Conservation (phyloP, 2,113 vertebrate species). For the Crypturellus undulatus region DNA sequence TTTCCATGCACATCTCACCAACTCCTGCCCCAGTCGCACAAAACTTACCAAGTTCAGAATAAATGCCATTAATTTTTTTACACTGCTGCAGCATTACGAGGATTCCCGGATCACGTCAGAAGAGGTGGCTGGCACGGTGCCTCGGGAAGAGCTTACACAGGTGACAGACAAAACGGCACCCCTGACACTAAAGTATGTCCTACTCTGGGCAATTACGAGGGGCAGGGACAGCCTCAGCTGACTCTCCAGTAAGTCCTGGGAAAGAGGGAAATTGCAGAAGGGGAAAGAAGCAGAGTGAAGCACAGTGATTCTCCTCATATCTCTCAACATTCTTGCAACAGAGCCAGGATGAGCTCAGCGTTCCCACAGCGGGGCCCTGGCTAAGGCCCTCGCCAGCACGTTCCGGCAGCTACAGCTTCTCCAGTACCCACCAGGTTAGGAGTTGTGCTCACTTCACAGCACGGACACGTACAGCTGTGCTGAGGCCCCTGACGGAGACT, state of each 20-base stretch:
- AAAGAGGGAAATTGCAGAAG: not conserved
- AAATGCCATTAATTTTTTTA: not conserved
- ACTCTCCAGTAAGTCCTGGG: not conserved
- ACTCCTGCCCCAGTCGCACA: not conserved
- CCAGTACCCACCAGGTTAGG: not conserved
- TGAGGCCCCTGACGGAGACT: constrained; percentile 8
- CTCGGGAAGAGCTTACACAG: not conserved
- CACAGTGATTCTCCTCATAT: not conserved
- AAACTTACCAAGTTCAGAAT: not conserved
- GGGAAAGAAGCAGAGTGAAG: not conserved
- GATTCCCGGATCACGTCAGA: not conserved
- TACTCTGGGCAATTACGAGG: not conserved
- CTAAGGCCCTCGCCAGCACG: not conserved
- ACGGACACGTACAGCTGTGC: constrained; percentile 28
- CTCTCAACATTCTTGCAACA: not conserved
- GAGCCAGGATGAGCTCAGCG: not conserved
- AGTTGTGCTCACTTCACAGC: constrained; percentile 27
- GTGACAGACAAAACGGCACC: not conserved
- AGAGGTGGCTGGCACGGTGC: not conserved
- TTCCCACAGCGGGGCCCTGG: not conserved
- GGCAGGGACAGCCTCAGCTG: not conserved
- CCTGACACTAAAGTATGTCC: not conserved
- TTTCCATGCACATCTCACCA: not conserved
- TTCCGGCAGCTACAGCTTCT: not conserved
- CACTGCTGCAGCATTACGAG: not conserved